Percentiles rank a stretch among this genome's conserved stretches.
phyloP scores from a whole-genome alignment of 2,797 vertebrate species.

The Chelon labrosus region DNA sequence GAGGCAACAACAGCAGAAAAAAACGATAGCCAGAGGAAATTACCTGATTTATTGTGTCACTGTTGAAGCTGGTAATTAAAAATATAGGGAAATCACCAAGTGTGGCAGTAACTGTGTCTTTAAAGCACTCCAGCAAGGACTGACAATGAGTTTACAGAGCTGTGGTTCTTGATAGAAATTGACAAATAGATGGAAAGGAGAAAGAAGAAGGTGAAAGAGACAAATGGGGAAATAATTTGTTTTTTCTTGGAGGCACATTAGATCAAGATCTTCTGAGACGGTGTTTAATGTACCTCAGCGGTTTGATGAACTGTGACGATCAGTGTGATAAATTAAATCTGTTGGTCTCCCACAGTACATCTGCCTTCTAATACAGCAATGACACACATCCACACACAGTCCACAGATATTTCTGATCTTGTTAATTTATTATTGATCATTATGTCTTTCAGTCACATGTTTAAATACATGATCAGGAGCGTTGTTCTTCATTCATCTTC shows the following conservation, averaged over 20 bases:
- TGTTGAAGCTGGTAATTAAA: no score
- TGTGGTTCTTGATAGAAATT: neutral
- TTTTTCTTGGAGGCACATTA: conserved; percentile 12
- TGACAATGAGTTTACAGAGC: no score
- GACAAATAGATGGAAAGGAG: neutral
- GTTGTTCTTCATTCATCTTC: no score
- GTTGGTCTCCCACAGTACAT: neutral
- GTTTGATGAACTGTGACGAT: conserved; percentile 6
- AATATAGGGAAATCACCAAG: no score
- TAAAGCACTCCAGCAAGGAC: no score
- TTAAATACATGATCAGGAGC: no score
- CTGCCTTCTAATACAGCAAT: neutral
- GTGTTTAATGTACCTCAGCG: neutral
- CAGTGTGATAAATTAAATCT: neutral
- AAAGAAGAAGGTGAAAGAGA: neutral
- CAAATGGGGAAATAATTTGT: conserved; percentile 13
- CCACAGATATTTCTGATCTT: neutral
- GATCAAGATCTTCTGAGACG: neutral
- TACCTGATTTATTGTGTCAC: no score
- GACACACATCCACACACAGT: neutral
- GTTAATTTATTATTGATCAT: neutral
- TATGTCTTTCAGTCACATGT: neutral
- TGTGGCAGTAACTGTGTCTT: no score
- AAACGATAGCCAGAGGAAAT: no score
- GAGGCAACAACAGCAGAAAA: neutral